Conservation (phyloP, 2,888 invertebrate species). For the Dysmachus trigonus region DNA sequence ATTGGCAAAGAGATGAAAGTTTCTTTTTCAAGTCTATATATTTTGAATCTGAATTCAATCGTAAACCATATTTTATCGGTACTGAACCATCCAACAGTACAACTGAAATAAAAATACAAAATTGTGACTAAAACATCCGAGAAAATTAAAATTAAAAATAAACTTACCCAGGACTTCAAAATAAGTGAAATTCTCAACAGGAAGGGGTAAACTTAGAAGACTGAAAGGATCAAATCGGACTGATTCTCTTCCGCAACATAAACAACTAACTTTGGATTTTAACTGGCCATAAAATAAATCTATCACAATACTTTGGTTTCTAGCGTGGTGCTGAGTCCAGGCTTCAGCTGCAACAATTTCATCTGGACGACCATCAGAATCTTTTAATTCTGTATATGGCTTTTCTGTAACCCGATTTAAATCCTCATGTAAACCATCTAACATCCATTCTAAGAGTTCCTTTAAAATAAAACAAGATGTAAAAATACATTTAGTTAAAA, state of each 20-base stretch:
- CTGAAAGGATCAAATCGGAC: slow-evolving; percentile 94
- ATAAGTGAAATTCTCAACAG: slow-evolving; percentile 86
- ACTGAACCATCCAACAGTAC: slow-evolving; percentile 82
- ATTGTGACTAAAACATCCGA: background rate
- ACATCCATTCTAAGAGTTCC: slow-evolving; percentile 89
- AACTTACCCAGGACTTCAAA: slow-evolving; percentile 77
- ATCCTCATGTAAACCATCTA: slow-evolving; percentile 93
- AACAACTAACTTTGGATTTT: slow-evolving; percentile 85
- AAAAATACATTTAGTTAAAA: background rate
- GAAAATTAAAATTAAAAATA: background rate
- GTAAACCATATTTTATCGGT: slow-evolving; percentile 85
- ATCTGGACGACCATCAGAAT: slow-evolving; percentile 81
- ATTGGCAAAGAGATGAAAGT: slow-evolving; percentile 71
- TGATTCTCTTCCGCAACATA: slow-evolving; percentile 82
- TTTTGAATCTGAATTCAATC: slow-evolving; percentile 83
- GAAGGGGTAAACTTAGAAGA: slow-evolving; percentile 86
- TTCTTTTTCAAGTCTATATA: slow-evolving; percentile 80
- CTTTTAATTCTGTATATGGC: slow-evolving; percentile 77
- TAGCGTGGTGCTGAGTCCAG: slow-evolving; percentile 82
- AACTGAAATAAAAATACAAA: slow-evolving; percentile 65
- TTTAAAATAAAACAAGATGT: slow-evolving; percentile 48
- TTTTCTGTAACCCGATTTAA: slow-evolving; percentile 80
- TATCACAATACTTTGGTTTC: slow-evolving; percentile 88
- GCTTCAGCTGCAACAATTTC: slow-evolving; percentile 76
- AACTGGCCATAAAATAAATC: slow-evolving; percentile 93